Percentiles rank a stretch among this genome's conserved stretches.
phyloP scores from a whole-genome alignment of 2,113 vertebrate species.

The Hippocampus barbouri region DNA sequence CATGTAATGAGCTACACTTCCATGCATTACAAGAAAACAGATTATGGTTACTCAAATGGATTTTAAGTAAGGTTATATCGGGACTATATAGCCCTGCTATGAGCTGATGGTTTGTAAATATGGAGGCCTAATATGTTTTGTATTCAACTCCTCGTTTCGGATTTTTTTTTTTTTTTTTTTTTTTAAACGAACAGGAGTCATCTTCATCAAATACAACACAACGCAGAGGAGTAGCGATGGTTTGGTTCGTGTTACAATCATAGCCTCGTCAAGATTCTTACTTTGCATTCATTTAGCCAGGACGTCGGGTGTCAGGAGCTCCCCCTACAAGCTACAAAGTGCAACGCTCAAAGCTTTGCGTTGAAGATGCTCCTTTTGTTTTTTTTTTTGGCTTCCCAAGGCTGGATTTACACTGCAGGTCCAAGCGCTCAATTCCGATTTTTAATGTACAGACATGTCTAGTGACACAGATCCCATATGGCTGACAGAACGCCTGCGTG shows the following conservation, averaged over 20 bases:
- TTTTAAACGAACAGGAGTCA: background rate
- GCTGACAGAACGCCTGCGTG: background rate
- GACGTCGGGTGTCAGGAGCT: background rate
- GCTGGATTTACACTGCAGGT: background rate
- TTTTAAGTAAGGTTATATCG: conserved; percentile 65
- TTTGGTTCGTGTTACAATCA: conserved; percentile 4
- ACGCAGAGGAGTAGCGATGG: background rate
- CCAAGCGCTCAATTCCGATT: background rate
- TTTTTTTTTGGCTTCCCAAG: conserved; percentile 39
- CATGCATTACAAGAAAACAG: conserved; percentile 73
- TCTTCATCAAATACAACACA: background rate
- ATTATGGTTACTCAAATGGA: conserved; percentile 65
- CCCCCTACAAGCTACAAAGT: conserved; percentile 54
- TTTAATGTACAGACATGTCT: background rate
- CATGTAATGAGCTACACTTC: conserved; percentile 63
- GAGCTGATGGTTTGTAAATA: conserved; percentile 30
- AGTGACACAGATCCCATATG: background rate
- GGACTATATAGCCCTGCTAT: conserved; percentile 58
- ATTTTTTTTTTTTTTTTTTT: background rate
- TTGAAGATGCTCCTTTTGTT: conserved; percentile 32
- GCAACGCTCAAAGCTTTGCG: conserved; percentile 53
- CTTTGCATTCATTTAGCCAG: background rate
- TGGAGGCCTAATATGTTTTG: conserved; percentile 21
- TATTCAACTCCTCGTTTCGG: background rate
- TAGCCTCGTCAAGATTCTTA: background rate